These are phyloP conservation scores for Polyodon spathula DNA, from an alignment of 2,113 vertebrate genomes.

Conservation along the genomic window DNA sequence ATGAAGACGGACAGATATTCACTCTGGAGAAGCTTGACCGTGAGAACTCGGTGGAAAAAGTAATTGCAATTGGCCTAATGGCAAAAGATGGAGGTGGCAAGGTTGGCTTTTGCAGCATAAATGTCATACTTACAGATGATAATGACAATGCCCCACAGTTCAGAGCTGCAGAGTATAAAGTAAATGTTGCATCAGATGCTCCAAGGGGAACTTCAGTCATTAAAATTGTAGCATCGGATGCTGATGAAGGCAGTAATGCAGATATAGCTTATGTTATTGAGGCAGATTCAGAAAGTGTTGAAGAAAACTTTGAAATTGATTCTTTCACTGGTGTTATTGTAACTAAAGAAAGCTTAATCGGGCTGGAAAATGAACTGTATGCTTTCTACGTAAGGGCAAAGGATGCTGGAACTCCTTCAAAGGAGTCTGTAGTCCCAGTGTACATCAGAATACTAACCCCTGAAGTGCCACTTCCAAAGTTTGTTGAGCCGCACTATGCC, in stretches of 20 bases:
- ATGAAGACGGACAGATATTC: constrained; percentile 76
- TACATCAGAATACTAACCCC: constrained; percentile 78
- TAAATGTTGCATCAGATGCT: constrained; percentile 69
- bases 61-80: constrained; percentile 79
- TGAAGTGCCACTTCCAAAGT: constrained; percentile 71
- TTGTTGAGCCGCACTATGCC: constrained; percentile 81
- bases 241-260: constrained; percentile 90
- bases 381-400: constrained; percentile 81
- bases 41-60: constrained; percentile 78
- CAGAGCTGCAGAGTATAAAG: constrained; percentile 76
- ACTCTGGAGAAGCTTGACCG: constrained; percentile 82
- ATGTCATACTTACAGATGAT: constrained; percentile 88
- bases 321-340: constrained; percentile 70
- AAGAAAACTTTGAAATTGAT: constrained; percentile 88
- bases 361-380: constrained; percentile 83
- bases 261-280: constrained; percentile 80
- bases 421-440: constrained; percentile 74
- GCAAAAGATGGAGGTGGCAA: constrained; percentile 87
- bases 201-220: constrained; percentile 74
- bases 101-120: constrained; percentile 84
- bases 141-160: constrained; percentile 92
- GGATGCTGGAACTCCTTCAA: constrained; percentile 75
- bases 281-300: constrained; percentile 75
- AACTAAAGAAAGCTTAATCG: constrained; percentile 91
- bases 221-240: constrained; percentile 80